A percentile compares a stretch with the other conserved stretches of the same genome.
These are phyloP conservation scores for Ciona savignyi DNA, from an alignment of 23 tunicate species.

Conservation along the genomic window DNA sequence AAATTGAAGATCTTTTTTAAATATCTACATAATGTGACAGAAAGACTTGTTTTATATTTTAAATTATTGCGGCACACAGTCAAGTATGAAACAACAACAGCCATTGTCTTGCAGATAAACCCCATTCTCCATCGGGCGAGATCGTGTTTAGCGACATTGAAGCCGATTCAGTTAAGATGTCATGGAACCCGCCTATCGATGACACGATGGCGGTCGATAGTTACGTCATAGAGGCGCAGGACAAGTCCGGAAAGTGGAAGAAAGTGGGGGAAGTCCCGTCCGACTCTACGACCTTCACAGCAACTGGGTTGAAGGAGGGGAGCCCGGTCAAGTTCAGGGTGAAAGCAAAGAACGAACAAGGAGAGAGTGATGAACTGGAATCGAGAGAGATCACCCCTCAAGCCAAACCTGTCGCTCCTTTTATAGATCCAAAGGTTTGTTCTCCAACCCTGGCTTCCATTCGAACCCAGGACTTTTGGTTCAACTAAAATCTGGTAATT, in stretches of 20 bases:
- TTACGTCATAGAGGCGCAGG: conserved; percentile 81
- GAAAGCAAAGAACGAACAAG: conserved; percentile 62
- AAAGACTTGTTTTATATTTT: too few relatives aligned
- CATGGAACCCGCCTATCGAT: conserved; percentile 90
- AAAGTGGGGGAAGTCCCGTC: conserved; percentile 40
- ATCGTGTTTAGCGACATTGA: conserved; percentile 61
- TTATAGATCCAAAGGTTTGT: conserved; percentile 72
- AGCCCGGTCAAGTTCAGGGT: conserved; percentile 69
- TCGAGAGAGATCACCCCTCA: conserved; percentile 62
- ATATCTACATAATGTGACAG: too few relatives aligned
- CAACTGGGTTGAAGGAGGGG: conserved; percentile 62
- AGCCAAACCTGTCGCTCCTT: conserved; percentile 65
- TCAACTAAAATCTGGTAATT: too few relatives aligned
- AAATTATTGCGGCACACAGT: too few relatives aligned
- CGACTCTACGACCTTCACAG: conserved; percentile 30
- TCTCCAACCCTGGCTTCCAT: background rate
- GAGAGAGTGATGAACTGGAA: conserved; percentile 68
- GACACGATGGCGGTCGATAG: conserved; percentile 34
- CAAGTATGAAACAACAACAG: too few relatives aligned
- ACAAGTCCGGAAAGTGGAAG: conserved; percentile 66
- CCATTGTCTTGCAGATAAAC: conserved; percentile 53
- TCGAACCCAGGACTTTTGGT: background rate
- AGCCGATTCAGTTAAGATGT: conserved; percentile 33
- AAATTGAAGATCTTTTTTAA: too few relatives aligned
- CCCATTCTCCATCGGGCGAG: conserved; percentile 81